A percentile compares a stretch with the other conserved stretches of the same genome.
Evolutionary conservation across 2,888 invertebrate species (phyloP).

Genomic region (Agriopis marginaria): DNA sequence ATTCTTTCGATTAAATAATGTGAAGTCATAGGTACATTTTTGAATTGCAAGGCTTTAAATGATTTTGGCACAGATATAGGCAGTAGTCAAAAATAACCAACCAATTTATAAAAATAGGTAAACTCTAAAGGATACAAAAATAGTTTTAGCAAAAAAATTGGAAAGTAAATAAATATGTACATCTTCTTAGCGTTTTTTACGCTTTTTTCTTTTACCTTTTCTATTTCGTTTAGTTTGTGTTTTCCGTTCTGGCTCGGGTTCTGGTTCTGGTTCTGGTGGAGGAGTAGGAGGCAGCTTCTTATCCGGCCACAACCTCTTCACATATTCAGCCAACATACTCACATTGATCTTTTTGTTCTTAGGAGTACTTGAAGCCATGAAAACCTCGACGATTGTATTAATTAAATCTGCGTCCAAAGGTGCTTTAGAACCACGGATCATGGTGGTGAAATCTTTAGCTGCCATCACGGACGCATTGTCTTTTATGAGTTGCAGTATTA

Average conservation of each 20-base stretch:
- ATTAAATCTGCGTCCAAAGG: conserved; percentile 59
- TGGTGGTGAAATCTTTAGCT: conserved; percentile 53
- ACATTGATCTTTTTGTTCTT: conserved; percentile 63
- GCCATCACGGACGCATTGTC: conserved; percentile 51
- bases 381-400: conserved; percentile 57
- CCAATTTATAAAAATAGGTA: no score
- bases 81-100: no score
- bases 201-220: conserved; percentile 25
- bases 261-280: conserved; percentile 53
- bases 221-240: not conserved
- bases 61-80: no score
- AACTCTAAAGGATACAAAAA: no score
- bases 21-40: no score
- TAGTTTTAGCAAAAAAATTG: no score
- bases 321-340: conserved; percentile 57
- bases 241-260: conserved; percentile 15
- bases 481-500: conserved; percentile 59
- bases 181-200: no score
- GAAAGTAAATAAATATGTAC: no score
- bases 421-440: conserved; percentile 48
- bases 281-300: conserved; percentile 65
- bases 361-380: conserved; percentile 54
- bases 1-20: no score
- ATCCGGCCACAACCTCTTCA: conserved; percentile 71
- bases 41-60: no score